Evolutionary conservation across 2,797 vertebrate genomes (phyloP).

Genomic region (Chaetodon trifasciatus): DNA sequence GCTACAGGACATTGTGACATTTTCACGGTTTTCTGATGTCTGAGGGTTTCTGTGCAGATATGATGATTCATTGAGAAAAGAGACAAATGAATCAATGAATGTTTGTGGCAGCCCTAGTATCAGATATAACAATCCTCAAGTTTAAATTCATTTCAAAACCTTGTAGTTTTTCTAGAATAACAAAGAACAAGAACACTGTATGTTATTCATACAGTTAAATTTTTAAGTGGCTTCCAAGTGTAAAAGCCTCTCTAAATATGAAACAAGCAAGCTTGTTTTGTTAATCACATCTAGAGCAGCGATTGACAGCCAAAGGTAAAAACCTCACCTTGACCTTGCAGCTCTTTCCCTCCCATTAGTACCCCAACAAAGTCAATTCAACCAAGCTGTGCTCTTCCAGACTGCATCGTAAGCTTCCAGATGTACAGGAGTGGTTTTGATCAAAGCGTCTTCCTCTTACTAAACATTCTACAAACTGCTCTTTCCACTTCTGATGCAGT

Average conservation of each 20-base stretch:
- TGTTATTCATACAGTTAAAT: neutral
- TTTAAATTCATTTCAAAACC: neutral
- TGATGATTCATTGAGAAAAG: neutral
- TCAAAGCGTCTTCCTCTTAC: constrained; percentile 26
- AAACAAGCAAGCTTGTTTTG: neutral
- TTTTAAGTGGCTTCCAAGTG: neutral
- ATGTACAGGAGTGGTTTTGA: constrained; percentile 7
- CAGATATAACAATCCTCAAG: neutral
- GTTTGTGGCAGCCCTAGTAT: neutral
- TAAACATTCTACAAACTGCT: constrained; percentile 12
- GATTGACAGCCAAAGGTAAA: neutral
- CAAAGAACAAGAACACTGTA: neutral
- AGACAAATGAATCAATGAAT: neutral
- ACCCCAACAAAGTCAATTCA: neutral
- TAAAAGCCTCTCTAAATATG: neutral
- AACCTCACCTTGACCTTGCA: neutral
- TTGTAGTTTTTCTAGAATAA: neutral
- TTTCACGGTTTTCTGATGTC: too few species aligned
- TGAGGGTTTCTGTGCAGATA: too few species aligned
- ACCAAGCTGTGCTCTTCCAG: constrained; percentile 12
- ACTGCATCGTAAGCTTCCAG: constrained; percentile 11
- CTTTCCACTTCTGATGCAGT: constrained; percentile 16
- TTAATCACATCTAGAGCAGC: constrained; percentile 10
- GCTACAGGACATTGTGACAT: too few species aligned
- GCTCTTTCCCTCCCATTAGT: constrained; percentile 10